These are phyloP conservation scores for Acrocephalus scirpaceus DNA, from an alignment of 2,797 vertebrate species.

Conservation along the genomic window DNA sequence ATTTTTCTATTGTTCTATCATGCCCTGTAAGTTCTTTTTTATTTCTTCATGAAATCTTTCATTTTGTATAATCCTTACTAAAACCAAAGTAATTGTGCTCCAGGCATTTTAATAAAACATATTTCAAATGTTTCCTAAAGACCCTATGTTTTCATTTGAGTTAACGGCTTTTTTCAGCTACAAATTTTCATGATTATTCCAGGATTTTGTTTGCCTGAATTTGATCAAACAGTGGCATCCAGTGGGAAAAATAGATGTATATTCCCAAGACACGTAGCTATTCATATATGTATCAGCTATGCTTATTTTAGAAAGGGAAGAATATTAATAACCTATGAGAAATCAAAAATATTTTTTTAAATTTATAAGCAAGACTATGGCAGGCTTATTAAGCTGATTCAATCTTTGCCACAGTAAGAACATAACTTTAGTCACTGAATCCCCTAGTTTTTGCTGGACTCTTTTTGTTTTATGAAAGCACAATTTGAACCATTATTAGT, in stretches of 20 bases:
- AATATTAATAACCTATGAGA: neutral
- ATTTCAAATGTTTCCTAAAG: neutral
- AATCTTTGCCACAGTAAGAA: neutral
- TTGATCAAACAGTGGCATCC: constrained; percentile 64
- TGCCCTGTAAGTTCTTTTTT: neutral
- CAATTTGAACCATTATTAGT: neutral
- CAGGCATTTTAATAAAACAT: constrained; percentile 26
- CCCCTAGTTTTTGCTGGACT: neutral
- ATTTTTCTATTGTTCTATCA: neutral
- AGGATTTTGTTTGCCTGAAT: constrained; percentile 8
- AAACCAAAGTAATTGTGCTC: neutral
- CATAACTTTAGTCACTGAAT: neutral
- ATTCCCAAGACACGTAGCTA: neutral
- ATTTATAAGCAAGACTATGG: neutral
- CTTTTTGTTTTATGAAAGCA: neutral
- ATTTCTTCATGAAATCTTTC: neutral
- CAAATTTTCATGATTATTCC: neutral
- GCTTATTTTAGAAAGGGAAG: neutral
- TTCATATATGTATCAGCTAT: neutral
- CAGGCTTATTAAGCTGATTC: neutral
- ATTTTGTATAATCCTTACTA: neutral
- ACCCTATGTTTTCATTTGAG: neutral
- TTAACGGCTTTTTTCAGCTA: neutral
- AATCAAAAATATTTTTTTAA: neutral
- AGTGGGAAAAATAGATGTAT: neutral